A percentile compares a stretch with the other conserved stretches of the same genome.
These are phyloP conservation scores for Papilio elwesi DNA, from an alignment of 2,888 invertebrate species.

Conservation along the genomic window DNA sequence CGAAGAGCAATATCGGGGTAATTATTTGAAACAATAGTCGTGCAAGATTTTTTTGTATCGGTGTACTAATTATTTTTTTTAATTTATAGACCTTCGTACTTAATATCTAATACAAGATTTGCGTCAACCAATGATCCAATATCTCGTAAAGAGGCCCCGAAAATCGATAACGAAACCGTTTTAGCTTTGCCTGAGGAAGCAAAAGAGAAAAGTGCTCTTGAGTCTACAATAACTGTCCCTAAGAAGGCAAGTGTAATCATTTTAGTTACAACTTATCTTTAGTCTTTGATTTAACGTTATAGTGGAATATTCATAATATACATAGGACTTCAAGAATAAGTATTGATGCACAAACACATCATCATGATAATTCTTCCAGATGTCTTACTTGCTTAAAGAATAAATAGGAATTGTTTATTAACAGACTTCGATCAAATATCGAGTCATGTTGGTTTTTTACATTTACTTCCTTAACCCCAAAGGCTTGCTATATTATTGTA, in stretches of 20 bases:
- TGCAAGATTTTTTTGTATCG: background rate
- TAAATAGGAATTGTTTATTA: too few species aligned
- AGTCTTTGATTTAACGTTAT: background rate
- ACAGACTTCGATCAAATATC: too few species aligned
- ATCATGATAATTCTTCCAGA: too few species aligned
- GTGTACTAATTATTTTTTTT: conserved; percentile 40
- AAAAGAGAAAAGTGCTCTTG: conserved; percentile 69
- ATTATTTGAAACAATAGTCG: conserved; percentile 28
- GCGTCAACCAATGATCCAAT: conserved; percentile 54
- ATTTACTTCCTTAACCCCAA: too few species aligned
- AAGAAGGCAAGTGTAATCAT: conserved; percentile 69
- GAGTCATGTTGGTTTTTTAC: too few species aligned
- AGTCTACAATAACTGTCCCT: conserved; percentile 84
- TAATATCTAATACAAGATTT: conserved; percentile 54
- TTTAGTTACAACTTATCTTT: background rate
- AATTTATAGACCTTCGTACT: conserved; percentile 69
- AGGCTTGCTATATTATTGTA: too few species aligned
- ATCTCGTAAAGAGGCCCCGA: conserved; percentile 73
- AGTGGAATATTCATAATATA: conserved; percentile 49
- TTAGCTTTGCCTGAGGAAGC: conserved; percentile 79
- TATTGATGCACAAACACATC: too few species aligned
- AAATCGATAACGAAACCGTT: conserved; percentile 77
- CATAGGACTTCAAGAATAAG: too few species aligned
- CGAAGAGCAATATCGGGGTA: conserved; percentile 64
- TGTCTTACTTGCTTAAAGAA: too few species aligned